Percentiles rank a stretch among this genome's conserved stretches.
phyloP scores from a whole-genome alignment of 2,888 invertebrate genomes.

The Alloplasta piceator region DNA sequence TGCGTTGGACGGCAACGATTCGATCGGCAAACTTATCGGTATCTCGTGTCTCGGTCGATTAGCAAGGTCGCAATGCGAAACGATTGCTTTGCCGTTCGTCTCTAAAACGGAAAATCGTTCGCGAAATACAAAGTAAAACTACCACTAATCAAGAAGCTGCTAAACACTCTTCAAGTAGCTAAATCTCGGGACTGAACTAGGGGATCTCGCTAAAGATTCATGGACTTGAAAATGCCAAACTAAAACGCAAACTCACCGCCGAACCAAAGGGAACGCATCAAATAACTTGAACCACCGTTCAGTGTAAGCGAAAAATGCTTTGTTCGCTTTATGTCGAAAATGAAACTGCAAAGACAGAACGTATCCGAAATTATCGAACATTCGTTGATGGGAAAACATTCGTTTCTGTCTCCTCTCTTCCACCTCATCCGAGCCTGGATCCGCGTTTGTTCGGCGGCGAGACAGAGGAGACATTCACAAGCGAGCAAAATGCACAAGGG shows the following conservation, averaged over 20 bases:
- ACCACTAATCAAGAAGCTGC: too few relatives aligned
- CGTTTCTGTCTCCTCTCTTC: conserved; percentile 6
- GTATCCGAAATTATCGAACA: conserved; percentile 8
- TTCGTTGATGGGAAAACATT: conserved; percentile 23
- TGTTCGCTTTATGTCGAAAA: neutral
- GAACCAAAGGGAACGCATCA: neutral
- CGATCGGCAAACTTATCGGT: conserved; percentile 66
- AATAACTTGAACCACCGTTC: too few relatives aligned
- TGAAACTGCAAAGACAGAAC: neutral
- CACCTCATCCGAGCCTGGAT: neutral
- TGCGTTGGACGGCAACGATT: conserved; percentile 4
- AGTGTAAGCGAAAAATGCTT: neutral
- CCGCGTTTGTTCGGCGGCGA: conserved; percentile 4
- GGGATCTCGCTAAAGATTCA: too few relatives aligned
- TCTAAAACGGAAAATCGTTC: too few relatives aligned
- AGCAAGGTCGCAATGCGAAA: conserved; percentile 64
- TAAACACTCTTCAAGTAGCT: too few relatives aligned
- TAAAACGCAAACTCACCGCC: neutral
- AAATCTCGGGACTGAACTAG: too few relatives aligned
- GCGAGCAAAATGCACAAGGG: conserved; percentile 21
- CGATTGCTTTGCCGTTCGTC: neutral
- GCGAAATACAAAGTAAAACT: too few relatives aligned
- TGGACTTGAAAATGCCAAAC: neutral
- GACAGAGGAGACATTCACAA: conserved; percentile 1
- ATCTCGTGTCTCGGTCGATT: conserved; percentile 74